Evolutionary conservation across 2,888 invertebrate genomes (phyloP), one percentile per base, ranked within the genome.

Genomic region (Drosophila melanosoma): DNA sequence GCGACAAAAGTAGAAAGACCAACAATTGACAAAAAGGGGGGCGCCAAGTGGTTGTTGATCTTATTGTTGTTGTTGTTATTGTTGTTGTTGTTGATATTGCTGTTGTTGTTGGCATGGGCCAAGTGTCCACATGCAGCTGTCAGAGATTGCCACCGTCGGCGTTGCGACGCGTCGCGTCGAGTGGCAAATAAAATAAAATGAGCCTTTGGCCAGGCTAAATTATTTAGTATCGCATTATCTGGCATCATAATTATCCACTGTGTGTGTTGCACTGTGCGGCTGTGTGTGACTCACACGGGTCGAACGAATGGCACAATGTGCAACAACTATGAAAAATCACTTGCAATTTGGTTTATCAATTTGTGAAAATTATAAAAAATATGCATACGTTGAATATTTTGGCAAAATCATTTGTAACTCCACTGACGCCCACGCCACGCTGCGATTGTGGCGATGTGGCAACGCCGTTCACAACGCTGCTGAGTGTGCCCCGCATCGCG

Each of bases 311-410:
- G 58, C 56, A 52, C 60, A 68, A 40, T 62, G 51, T 64, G 49
- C 66, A 71, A 40, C 62, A 63, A 68, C 78, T 57, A 82, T 90
- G 90, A 91, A 87, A 91, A 90, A 87, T 91, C 89, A 89, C 87
- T 87, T 88, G 89, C 90, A 91, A 91, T 91, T 87, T 91, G 87
- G 87, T 91, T 87, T 91, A 87, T 91, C 91, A 87, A 87, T 87
- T 87, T 87, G 91, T 83, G 84, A 90, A 91, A 86, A 90, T 87
- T 90, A 87, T 90, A 88, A 88, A 88, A 90, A 88, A 90, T 82
- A 90, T 90, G 89, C 87, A 90, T 90, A 90, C 87, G 89, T 82
- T 90, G 91, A 89, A 90, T 90, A 83, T 88, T 88, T 88, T 87
- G 90, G 87, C 82, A 70, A 86, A 86, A 86, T 90, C 85, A 86